Conservation (phyloP, 2,888 invertebrate genomes). For the Amaurobius ferox region DNA sequence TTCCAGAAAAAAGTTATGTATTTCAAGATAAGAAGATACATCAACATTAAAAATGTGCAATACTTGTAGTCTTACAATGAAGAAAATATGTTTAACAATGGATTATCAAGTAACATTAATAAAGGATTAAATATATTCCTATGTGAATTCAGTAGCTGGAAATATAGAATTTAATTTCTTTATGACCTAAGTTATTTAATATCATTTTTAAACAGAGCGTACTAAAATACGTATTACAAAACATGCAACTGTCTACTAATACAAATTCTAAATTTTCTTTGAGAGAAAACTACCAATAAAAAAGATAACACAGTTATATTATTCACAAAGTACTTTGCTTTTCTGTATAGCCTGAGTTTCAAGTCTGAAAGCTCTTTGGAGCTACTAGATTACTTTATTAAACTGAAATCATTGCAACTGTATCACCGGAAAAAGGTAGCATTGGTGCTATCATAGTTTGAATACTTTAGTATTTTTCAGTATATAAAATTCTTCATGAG, state of each 20-base stretch:
- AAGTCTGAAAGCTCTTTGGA: constrained; percentile 68
- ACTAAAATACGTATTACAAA: constrained; percentile 66
- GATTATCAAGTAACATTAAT: constrained; percentile 60
- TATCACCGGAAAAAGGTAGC: constrained; percentile 67
- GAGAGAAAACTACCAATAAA: constrained; percentile 66
- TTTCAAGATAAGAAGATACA: constrained; percentile 38
- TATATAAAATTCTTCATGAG: constrained; percentile 61
- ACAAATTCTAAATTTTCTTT: constrained; percentile 64
- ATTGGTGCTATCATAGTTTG: constrained; percentile 39
- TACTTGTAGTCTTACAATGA: constrained; percentile 40
- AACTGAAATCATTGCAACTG: constrained; percentile 64
- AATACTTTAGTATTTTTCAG: constrained; percentile 55
- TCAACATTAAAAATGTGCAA: constrained; percentile 58
- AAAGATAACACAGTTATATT: constrained; percentile 66
- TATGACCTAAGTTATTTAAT: constrained; percentile 48
- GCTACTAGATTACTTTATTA: constrained; percentile 58
- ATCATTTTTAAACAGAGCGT: constrained; percentile 55
- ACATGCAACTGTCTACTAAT: constrained; percentile 65
- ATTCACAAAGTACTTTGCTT: constrained; percentile 71
- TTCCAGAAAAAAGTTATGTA: constrained; percentile 37
- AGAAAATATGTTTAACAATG: constrained; percentile 56
- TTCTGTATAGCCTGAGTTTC: constrained; percentile 66
- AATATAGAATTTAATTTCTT: constrained; percentile 52
- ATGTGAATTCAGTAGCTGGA: constrained; percentile 48
- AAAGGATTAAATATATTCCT: constrained; percentile 48